Evolutionary conservation across 2,888 invertebrate species (phyloP).

Genomic region (Argynnis bischoffii): DNA sequence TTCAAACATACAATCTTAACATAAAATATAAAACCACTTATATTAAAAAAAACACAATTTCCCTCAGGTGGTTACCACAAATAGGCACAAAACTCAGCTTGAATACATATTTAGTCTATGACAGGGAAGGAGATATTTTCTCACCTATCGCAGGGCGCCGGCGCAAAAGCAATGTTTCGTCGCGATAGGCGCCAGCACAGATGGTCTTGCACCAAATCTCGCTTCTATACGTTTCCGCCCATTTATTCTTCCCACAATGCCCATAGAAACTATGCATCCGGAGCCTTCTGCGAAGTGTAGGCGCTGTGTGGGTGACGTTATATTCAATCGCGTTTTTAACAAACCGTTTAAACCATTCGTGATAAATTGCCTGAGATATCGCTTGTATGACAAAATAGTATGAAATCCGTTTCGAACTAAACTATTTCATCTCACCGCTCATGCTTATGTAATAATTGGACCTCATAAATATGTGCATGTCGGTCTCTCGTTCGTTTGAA

Average conservation of each 20-base stretch:
- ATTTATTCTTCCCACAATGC: conserved; percentile 70
- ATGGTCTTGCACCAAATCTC: conserved; percentile 50
- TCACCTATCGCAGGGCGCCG: conserved; percentile 69
- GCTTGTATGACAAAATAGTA: conserved; percentile 25
- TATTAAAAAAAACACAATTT: neutral
- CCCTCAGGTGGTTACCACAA: conserved; percentile 28
- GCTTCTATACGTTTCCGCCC: conserved; percentile 65
- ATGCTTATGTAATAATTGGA: conserved; percentile 14
- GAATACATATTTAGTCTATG: conserved; percentile 38
- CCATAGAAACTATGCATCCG: conserved; percentile 54
- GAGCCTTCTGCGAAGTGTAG: conserved; percentile 73
- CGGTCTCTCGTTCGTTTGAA: conserved; percentile 3
- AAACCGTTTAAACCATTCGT: conserved; percentile 49
- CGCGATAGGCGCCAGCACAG: conserved; percentile 68
- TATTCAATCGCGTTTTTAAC: conserved; percentile 66
- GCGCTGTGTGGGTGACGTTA: conserved; percentile 63
- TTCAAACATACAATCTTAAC: no score
- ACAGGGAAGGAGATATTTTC: conserved; percentile 65
- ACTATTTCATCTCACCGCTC: conserved; percentile 29
- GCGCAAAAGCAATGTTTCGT: conserved; percentile 50
- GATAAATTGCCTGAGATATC: conserved; percentile 41
- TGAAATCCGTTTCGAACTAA: neutral
- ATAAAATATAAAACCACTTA: neutral
- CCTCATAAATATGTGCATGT: conserved; percentile 14
- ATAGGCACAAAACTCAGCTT: conserved; percentile 35